Evolutionary conservation across 2,113 vertebrate genomes (phyloP).

Genomic region (Melanotaenia duboulayi): DNA sequence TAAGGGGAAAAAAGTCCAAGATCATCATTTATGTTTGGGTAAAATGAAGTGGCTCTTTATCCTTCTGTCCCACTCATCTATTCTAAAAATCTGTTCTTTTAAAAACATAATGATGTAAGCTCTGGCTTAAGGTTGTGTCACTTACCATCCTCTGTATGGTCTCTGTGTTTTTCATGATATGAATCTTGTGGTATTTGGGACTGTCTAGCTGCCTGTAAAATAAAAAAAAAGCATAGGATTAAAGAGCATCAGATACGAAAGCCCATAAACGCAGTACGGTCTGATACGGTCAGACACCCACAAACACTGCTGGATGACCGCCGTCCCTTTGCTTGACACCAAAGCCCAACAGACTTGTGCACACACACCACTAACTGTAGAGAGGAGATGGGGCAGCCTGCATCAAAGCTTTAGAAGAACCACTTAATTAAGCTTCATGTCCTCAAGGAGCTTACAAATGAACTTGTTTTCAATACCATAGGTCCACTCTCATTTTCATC

Average conservation of each 20-base stretch:
- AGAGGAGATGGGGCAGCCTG: constrained; percentile 64
- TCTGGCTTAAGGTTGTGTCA: constrained; percentile 35
- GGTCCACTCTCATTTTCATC: constrained; percentile 56
- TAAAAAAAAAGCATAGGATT: constrained; percentile 5
- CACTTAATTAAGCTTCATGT: constrained; percentile 74
- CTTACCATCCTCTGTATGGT: constrained; percentile 94
- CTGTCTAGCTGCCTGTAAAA: constrained; percentile 89
- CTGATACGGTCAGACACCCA: constrained; percentile 40
- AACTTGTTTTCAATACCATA: constrained; percentile 67
- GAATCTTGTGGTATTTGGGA: constrained; percentile 89
- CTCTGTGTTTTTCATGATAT: constrained; percentile 97
- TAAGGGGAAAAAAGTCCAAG: constrained; percentile 38
- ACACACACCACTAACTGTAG: constrained; percentile 33
- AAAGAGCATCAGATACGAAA: constrained; percentile 45
- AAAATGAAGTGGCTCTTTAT: background rate
- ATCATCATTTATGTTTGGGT: constrained; percentile 34
- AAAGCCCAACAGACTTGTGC: constrained; percentile 21
- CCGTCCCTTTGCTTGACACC: constrained; percentile 45
- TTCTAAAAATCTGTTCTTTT: constrained; percentile 13
- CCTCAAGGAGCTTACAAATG: constrained; percentile 74
- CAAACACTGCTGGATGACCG: constrained; percentile 49
- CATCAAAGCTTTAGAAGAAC: constrained; percentile 72
- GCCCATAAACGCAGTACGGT: constrained; percentile 37
- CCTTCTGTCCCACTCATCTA: background rate
- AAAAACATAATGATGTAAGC: background rate